Evolutionary conservation across 2,113 vertebrate species (phyloP).

Genomic region (Otolemur garnettii): DNA sequence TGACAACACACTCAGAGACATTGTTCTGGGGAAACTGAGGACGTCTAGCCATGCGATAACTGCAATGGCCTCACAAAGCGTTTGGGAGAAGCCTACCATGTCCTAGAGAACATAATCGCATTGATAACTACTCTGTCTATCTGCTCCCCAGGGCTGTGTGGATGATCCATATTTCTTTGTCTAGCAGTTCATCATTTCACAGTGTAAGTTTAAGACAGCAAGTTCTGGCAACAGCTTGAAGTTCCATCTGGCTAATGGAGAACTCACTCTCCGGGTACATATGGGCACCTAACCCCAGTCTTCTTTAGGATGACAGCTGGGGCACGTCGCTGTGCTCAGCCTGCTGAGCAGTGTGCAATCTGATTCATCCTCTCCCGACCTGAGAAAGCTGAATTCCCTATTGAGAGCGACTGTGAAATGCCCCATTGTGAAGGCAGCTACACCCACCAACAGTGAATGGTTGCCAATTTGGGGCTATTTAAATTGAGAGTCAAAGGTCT

Average conservation of each 20-base stretch:
- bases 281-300: constrained; percentile 31
- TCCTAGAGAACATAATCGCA: fast-evolving
- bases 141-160: background rate
- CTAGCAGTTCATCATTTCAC: background rate
- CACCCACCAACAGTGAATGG: background rate
- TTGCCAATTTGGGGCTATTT: background rate
- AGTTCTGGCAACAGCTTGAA: constrained; percentile 59
- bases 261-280: background rate
- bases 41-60: fast-evolving
- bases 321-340: background rate
- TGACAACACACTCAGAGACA: background rate
- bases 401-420: background rate
- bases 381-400: background rate
- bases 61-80: fast-evolving
- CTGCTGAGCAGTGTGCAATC: background rate
- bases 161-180: background rate
- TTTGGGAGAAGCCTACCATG: fast-evolving
- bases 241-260: constrained; percentile 71
- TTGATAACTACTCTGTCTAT: fast-evolving
- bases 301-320: constrained; percentile 52
- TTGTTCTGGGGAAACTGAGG: background rate
- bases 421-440: background rate
- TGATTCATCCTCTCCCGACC: background rate
- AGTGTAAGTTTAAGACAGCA: background rate
- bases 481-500: background rate